Evolutionary conservation across 2,797 vertebrate species (phyloP), one percentile per base, ranked within the genome.

Genomic region (Gouania willdenowi): DNA sequence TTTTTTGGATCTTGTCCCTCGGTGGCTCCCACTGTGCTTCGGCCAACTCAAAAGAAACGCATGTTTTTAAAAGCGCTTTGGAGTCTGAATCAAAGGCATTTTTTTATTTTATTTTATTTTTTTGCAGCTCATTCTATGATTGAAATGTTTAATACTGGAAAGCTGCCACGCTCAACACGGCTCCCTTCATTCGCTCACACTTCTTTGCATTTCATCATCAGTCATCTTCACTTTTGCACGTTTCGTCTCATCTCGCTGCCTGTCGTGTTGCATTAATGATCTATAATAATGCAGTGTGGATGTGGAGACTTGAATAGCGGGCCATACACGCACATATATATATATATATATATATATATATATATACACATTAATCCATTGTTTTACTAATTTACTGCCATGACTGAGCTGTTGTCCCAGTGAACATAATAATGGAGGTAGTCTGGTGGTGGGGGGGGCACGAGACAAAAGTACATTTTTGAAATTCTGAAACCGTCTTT

Each of bases 41-140:
- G 61, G 65, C 70, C 70, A 66, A 64, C 66, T 74, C 62, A 66
- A 75, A n/a, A 63, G 65, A 74, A 72, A 66, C 47, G 35, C 71
- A 56, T 77, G 74, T 81, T 78, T 71, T 59, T 74, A 55, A 73
- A 77, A 74, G 47, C 55, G 41, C 56, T 72, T 77, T 73, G 61
- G 75, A 66, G 61, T 67, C 33, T 50, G 49, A 44, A 81, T 78
- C 67, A 76, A 71, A 83, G 61, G 75, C 41, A 13, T 72, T 75
- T 81, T 56, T 40, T 55, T 44, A 47, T n/a, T n/a, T 72, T 75
- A 81, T 56, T 40, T 55, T 44, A 47, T n/a, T n/a, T n/a, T n/a
- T n/a, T n/a, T n/a, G 62, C 57, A 42, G 39, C 52, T 55, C 63
- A 72, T 69, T 62, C 57, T 72, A 58, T 67, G 63, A 79, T 65